Evolutionary conservation across 1,140 invertebrate species (phyloP), one percentile per base, ranked within the genome.

Genomic region (Zaprionus taronus): DNA sequence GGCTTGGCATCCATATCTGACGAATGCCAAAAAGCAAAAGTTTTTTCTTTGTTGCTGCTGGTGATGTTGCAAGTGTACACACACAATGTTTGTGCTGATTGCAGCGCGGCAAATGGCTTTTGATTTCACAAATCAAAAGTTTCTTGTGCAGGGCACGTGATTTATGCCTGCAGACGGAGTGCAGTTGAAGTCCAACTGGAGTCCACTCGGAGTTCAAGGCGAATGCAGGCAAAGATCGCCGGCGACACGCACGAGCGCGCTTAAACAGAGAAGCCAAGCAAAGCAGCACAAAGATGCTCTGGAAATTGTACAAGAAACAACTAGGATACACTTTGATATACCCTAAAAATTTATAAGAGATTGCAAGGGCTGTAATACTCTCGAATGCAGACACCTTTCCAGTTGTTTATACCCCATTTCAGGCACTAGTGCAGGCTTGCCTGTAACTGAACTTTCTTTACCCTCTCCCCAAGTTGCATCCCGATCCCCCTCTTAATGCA

Each of bases 61-160:
- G 60, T 47, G 41, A 55, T 66, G 70, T 51, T 68, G 66, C 56
- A 49, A 60, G 34, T 68, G 31, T 34, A 55, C 22, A 31, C 38
- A 47, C 53, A 56, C 91, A 92, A 92, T 92, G 91, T 92, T 92
- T 92, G 86, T 86, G 91, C 91, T 92, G 91, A 92, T 92, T 92
- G 87, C 91, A 92, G 83, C 75, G 83, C 86, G 81, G 91, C 87
- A 92, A 92, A 92, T 92, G 86, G 91, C 91, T 92, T 92, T 92
- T 92, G 91, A 92, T 92, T 92, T 92, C 87, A 89, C 86, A 92
- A 92, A 92, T 92, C 91, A 92, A 92, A 92, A 92, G 83, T 92
- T 92, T 92, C 77, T 86, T 92, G 81, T 90, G 86, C 72, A 49
- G 38, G 67, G 83, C 82, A 91, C 91, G 91, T 92, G 91, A 92